Evolutionary conservation across 2,797 vertebrate species (phyloP), one percentile per base, ranked within the genome.

Genomic region (Rhinophrynus dorsalis): DNA sequence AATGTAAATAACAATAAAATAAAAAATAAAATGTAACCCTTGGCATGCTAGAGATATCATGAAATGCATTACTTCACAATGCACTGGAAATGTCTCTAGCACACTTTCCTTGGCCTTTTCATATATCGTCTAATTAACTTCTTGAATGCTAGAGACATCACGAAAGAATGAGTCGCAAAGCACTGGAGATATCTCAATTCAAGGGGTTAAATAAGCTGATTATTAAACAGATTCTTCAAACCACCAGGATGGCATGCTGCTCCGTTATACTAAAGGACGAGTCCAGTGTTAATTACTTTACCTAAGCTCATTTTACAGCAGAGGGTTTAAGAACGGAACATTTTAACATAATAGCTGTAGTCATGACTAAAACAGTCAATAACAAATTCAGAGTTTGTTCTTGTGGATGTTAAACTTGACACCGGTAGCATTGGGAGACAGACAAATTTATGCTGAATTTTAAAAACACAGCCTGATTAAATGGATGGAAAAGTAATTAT

Each of bases 391-490:
- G 13, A 20, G 8, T 52, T 48, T 59, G 52, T 17, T 52, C 55
- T 44, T 66, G 27, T 52, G 40, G 52, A 59, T 58, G 23, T 51
- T n/a, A 20, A 65, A 72, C 51, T 32, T 73, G 62, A 73, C 54
- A 52, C 61, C 35, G 4, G 24, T 8, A 59, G 54, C 6, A 10
- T 18, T 50, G 37, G 47, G 17, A 29, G 20, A 23, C 10, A 65
- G 51, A 37, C 27, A 6, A 17, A 48, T 29, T 38, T 56, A 18
- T 64, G 30, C 18, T 79, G 59, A 81, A 79, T 78, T 77, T 62
- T 70, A 76, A 70, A 75, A 80, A 29, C 10, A 74, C 83, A 85
- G 89, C 88, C 87, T 84, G 76, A 88, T 89, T 85, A 82, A 79
- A 70, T 38, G 75, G 70, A 83, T 76, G 75, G 76, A 82, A 81